Evolutionary conservation across 2,113 vertebrate species (phyloP).

Genomic region (Gymnobelideus leadbeateri): DNA sequence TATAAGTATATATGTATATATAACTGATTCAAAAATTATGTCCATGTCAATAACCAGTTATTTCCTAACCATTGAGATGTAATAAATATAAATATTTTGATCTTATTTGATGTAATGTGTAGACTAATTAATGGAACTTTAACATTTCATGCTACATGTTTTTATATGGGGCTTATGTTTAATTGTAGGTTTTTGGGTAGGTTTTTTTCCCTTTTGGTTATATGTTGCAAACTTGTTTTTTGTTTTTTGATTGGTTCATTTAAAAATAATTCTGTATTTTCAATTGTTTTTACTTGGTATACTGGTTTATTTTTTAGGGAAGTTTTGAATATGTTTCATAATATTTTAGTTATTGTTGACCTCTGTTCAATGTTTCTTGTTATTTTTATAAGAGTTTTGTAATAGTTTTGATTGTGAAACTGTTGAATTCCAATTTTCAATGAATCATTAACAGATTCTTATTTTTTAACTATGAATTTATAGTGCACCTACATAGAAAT

Average conservation of each 20-base stretch:
- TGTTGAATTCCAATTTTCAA: background rate
- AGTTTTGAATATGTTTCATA: constrained; percentile 52
- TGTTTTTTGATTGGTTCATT: constrained; percentile 17
- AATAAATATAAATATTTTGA: constrained; percentile 17
- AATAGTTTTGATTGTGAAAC: background rate
- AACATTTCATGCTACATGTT: constrained; percentile 13
- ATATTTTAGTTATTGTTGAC: constrained; percentile 42
- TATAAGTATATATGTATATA: too few relatives aligned
- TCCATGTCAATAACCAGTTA: background rate
- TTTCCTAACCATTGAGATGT: background rate
- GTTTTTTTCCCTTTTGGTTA: constrained; percentile 10
- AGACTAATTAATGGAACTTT: constrained; percentile 43
- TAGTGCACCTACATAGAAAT: constrained; percentile 95
- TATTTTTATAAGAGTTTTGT: background rate
- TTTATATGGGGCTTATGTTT: constrained; percentile 39
- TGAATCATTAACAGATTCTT: constrained; percentile 37
- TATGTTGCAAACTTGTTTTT: constrained; percentile 13
- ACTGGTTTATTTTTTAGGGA: background rate
- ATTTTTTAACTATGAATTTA: constrained; percentile 40
- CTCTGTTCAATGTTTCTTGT: constrained; percentile 48
- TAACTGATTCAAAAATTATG: background rate
- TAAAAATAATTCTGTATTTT: background rate
- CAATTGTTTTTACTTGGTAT: background rate
- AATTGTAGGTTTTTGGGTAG: background rate
- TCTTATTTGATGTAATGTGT: constrained; percentile 19